Evolutionary conservation across 2,797 vertebrate species (phyloP).

Genomic region (Platalea minor): DNA sequence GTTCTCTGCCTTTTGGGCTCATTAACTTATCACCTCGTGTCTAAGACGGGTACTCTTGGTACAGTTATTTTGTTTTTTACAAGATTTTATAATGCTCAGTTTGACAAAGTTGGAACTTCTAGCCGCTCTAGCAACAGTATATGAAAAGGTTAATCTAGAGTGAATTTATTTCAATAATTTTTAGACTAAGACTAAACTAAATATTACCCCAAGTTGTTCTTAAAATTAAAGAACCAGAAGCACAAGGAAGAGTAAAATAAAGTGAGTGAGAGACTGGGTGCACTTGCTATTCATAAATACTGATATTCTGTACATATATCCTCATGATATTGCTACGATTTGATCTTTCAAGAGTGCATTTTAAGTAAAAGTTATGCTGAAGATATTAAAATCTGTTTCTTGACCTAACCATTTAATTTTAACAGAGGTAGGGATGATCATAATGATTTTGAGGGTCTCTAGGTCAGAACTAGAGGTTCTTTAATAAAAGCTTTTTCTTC

Average conservation of each 20-base stretch:
- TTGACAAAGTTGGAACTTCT: neutral
- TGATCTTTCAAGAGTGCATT: neutral
- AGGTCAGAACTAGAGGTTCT: constrained; percentile 14
- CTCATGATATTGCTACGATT: neutral
- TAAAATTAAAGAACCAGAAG: neutral
- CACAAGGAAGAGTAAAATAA: neutral
- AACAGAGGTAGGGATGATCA: neutral
- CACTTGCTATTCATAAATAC: neutral
- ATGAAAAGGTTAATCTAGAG: neutral
- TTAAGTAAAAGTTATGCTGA: neutral
- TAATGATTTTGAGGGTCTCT: neutral
- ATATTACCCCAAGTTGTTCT: neutral
- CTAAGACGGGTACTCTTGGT: neutral
- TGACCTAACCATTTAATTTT: constrained; percentile 1
- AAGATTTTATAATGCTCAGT: neutral
- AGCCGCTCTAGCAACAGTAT: neutral
- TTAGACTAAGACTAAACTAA: neutral
- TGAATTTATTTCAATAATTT: neutral
- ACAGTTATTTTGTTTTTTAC: neutral
- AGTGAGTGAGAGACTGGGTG: neutral
- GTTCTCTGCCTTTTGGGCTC: neutral
- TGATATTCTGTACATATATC: neutral
- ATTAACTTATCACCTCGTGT: neutral
- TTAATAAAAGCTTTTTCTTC: constrained; percentile 43
- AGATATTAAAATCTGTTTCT: neutral